phyloP scores from a whole-genome alignment of 1,140 invertebrate genomes.

The Sarcophaga peregrina region DNA sequence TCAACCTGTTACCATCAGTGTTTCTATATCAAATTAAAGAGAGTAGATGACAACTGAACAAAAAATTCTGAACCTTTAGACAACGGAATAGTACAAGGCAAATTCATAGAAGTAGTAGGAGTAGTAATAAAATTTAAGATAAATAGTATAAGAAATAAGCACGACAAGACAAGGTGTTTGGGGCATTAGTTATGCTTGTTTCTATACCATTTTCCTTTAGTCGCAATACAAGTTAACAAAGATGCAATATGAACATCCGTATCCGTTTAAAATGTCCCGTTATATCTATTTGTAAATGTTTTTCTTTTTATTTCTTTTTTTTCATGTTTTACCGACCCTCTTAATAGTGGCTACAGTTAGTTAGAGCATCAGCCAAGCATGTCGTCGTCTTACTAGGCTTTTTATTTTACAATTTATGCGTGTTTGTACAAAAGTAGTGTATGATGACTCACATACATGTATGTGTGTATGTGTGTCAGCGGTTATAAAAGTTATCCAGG shows the following conservation, averaged over 20 bases:
- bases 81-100: background rate
- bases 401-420: background rate
- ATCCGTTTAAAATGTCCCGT: constrained; percentile 28
- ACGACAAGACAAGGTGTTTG: background rate
- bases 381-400: background rate
- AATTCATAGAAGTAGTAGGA: background rate
- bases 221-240: constrained; percentile 13
- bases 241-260: constrained; percentile 32
- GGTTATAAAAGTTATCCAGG: constrained; percentile 31
- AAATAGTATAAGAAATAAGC: no score
- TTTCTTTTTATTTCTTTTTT: background rate
- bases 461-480: background rate
- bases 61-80: background rate
- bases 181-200: background rate
- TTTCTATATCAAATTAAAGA: background rate
- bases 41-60: background rate
- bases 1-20: background rate
- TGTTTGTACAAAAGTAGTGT: background rate
- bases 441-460: background rate
- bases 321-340: constrained; percentile 1
- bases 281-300: no score
- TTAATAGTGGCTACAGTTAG: constrained; percentile 1
- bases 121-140: no score
- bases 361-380: constrained; percentile 7
- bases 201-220: background rate